Percentiles rank a stretch among this genome's conserved stretches.
Evolutionary conservation across 2,888 invertebrate species (phyloP).

Genomic region (Drosophila recens): DNA sequence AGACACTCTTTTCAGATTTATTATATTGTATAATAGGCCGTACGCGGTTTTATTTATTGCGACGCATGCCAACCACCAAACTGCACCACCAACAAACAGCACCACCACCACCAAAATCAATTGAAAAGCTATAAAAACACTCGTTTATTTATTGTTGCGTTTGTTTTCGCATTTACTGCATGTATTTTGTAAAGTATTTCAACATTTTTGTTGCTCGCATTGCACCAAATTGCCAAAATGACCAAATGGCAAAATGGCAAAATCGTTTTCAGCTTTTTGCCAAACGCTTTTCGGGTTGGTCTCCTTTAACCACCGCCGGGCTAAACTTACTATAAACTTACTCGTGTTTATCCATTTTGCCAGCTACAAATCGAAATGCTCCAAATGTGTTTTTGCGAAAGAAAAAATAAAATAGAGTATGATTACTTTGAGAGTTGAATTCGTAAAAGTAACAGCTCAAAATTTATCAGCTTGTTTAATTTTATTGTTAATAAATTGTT

Average conservation of each 20-base stretch:
- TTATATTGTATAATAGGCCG: conserved; percentile 78
- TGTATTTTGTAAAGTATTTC: conserved; percentile 75
- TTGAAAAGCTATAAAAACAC: conserved; percentile 81
- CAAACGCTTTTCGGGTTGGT: conserved; percentile 67
- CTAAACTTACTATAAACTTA: not conserved
- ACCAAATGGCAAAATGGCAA: conserved; percentile 64
- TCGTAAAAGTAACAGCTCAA: conserved; percentile 6
- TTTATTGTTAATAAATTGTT: conserved; percentile 9
- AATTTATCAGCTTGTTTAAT: conserved; percentile 11
- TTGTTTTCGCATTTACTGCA: conserved; percentile 56
- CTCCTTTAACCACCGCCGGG: conserved; percentile 20
- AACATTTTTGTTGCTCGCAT: conserved; percentile 72
- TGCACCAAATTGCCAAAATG: conserved; percentile 80
- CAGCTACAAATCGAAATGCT: conserved; percentile 17
- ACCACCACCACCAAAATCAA: conserved; percentile 61
- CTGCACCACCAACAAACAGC: conserved; percentile 15
- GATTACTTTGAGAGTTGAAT: conserved; percentile 8
- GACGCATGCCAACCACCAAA: conserved; percentile 58
- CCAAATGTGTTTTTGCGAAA: conserved; percentile 8
- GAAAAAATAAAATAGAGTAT: not conserved
- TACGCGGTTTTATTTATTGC: conserved; percentile 78
- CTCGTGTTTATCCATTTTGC: conserved; percentile 4
- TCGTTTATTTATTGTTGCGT: conserved; percentile 71
- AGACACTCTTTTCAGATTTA: conserved; percentile 65
- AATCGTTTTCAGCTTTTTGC: conserved; percentile 56